Evolutionary conservation across 2,113 vertebrate species (phyloP), one percentile per base, ranked within the genome.

Genomic region (Etia nguti): DNA sequence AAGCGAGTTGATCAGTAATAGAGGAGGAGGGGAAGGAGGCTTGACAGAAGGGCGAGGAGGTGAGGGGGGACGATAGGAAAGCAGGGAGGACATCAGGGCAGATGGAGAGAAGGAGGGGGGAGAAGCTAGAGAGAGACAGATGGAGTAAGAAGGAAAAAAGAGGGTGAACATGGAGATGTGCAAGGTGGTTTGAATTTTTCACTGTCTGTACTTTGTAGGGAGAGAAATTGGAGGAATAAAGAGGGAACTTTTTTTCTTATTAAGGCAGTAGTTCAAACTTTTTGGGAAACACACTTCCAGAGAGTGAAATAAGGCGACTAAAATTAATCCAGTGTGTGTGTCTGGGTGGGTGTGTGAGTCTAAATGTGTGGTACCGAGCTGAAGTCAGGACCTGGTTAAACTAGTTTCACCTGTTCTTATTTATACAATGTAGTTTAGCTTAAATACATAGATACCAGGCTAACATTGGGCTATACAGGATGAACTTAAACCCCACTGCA

Each of bases 41-140:
- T 79, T 15, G 48, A 90, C 91, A 92, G 93, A 91, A 91, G 91
- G 91, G 86, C 46, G 16, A 60, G 82, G 90, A 93, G 93, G 93
- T 95, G 91, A 95, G 79, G 90, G 75, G 93, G 88, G 85, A 93
- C 24, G 46, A 80, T 83, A 88, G 89, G 93, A 70, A 86, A 83
- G 22, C 16, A 5, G 79, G 81, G 84, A 89, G 88, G 86, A 91
- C 75, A 43, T 57, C 9, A 81, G 90, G 89, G 93, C 93, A 95
- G 95, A 95, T 93, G 94, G 90, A 89, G 90, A 79, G 86, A 90
- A 86, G 90, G 88, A 54, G 56, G 38, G 50, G 82, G 54, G 8
- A 26, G 10, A 20, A 46, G 87, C 55, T 82, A 77, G 77, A 93
- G 90, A 46, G 83, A 92, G 87, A 84, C 82, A 93, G 92, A 90